A percentile compares a stretch with the other conserved stretches of the same genome.
These are phyloP conservation scores for Semotilus atromaculatus DNA, from an alignment of 2,797 vertebrate species.

Conservation along the genomic window DNA sequence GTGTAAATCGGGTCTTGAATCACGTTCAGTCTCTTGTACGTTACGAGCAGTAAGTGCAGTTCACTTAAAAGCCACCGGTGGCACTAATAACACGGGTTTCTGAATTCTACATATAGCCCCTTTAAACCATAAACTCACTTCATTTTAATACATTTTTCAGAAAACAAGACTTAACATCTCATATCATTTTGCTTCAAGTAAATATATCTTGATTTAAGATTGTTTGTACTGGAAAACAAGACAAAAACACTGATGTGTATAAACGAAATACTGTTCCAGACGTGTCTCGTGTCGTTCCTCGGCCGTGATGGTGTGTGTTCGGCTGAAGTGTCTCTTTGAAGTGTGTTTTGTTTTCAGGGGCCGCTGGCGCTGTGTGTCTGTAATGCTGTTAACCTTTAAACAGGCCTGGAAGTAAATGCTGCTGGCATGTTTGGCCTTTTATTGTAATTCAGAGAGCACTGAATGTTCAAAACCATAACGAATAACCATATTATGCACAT, in stretches of 20 bases:
- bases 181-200: no score
- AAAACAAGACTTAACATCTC: no score
- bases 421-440: neutral
- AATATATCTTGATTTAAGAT: neutral
- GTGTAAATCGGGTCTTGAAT: no score
- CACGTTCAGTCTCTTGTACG: no score
- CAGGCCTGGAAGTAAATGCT: neutral
- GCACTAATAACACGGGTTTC: no score
- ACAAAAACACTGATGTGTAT: neutral
- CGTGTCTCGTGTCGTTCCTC: no score
- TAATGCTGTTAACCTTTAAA: neutral
- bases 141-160: no score
- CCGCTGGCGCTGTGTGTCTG: neutral
- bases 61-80: no score
- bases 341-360: neutral
- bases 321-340: neutral
- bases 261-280: neutral
- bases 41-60: no score
- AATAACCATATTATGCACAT: no score
- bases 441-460: neutral
- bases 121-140: neutral
- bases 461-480: neutral
- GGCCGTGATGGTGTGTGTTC: neutral
- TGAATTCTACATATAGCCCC: no score
- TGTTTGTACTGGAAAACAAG: neutral